Evolutionary conservation across 1,140 invertebrate genomes (phyloP).

Genomic region (Gonatopus flavifemur): DNA sequence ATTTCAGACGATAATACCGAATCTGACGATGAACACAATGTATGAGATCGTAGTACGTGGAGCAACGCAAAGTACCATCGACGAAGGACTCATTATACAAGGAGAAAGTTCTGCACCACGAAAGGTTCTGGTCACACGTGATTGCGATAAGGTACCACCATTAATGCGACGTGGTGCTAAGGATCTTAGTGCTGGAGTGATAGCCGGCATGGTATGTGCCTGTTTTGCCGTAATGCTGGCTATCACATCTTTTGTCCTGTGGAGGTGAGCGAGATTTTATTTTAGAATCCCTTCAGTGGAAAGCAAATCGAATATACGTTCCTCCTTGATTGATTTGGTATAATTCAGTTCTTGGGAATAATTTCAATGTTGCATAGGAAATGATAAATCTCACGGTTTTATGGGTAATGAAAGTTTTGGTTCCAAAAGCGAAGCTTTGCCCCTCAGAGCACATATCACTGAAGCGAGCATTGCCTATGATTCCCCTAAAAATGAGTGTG

Average conservation of each 20-base stretch:
- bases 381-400: no score
- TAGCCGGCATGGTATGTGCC: conserved; percentile 74
- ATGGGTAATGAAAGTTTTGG: no score
- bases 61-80: conserved; percentile 69
- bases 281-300: no score
- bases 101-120: conserved; percentile 67
- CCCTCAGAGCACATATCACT: no score
- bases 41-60: conserved; percentile 77
- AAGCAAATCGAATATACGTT: no score
- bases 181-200: conserved; percentile 70
- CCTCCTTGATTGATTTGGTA: no score
- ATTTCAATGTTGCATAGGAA: no score
- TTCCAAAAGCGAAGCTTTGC: no score
- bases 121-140: conserved; percentile 67
- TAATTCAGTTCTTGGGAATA: no score
- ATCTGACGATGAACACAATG: conserved; percentile 72
- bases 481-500: no score
- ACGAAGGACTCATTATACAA: conserved; percentile 65
- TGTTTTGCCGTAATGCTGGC: conserved; percentile 71
- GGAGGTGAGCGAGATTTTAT: conserved; percentile 69
- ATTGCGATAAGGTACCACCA: conserved; percentile 68
- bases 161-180: conserved; percentile 60
- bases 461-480: no score
- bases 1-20: conserved; percentile 70
- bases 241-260: conserved; percentile 72